A percentile compares a stretch with the other conserved stretches of the same genome.
phyloP scores from a whole-genome alignment of 1,140 invertebrate species.

The Brachystomella parvula region DNA sequence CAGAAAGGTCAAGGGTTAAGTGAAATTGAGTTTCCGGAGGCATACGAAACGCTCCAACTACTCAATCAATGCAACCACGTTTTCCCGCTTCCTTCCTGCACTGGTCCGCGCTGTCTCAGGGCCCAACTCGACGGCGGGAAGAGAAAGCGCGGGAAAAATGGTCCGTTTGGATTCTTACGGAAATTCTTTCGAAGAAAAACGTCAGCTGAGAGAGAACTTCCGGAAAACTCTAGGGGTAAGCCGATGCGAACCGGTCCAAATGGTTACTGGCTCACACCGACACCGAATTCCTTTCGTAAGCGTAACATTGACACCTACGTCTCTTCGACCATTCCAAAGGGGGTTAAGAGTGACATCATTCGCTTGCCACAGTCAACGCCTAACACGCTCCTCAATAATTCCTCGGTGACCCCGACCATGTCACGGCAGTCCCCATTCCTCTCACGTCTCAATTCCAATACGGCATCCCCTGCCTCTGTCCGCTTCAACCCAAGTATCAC shows the following conservation, averaged over 20 bases:
- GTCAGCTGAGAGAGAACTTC: conserved; percentile 17
- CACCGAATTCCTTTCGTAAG: conserved; percentile 34
- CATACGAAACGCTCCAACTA: conserved; percentile 11
- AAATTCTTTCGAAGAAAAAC: conserved; percentile 27
- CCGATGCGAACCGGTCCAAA: conserved; percentile 29
- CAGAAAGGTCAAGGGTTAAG: neutral
- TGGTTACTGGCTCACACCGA: conserved; percentile 33
- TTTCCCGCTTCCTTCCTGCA: conserved; percentile 6
- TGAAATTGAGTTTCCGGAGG: conserved; percentile 15
- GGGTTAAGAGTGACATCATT: conserved; percentile 35
- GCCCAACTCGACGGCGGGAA: neutral
- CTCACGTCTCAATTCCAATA: conserved; percentile 7
- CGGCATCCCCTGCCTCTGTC: conserved; percentile 1
- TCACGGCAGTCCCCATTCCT: neutral
- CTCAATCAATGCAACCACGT: conserved; percentile 7
- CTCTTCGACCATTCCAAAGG: conserved; percentile 19
- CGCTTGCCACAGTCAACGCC: conserved; percentile 23
- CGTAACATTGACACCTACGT: conserved; percentile 18
- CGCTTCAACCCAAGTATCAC: conserved; percentile 6
- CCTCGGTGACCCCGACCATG: neutral
- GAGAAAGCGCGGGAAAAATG: conserved; percentile 11
- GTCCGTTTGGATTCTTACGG: conserved; percentile 32
- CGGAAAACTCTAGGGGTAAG: conserved; percentile 18
- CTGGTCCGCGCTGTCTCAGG: neutral
- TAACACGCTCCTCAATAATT: neutral